Percentiles rank a stretch among this genome's conserved stretches.
Conservation (phyloP, 1,140 invertebrate species). For the Drosophila lacteicornis region DNA sequence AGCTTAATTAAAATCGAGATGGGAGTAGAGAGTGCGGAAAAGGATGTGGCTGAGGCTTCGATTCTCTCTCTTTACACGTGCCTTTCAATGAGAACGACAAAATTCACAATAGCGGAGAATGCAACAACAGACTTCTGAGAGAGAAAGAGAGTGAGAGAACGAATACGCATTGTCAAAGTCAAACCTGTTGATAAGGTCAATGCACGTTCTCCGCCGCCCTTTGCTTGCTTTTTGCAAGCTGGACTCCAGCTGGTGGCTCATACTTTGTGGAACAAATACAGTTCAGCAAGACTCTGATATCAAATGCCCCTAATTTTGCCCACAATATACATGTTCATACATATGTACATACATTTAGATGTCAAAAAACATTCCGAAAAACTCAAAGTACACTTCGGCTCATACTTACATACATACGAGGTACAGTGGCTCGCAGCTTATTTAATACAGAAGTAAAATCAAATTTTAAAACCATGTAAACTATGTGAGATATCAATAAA, state of each 20-base stretch:
- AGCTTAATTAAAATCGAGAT: neutral
- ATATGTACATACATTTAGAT: too few species aligned
- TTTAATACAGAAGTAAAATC: too few species aligned
- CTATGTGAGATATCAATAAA: too few species aligned
- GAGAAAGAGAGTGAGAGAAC: conserved; percentile 11
- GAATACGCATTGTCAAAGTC: conserved; percentile 24
- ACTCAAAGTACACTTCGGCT: conserved; percentile 17
- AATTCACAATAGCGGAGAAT: neutral
- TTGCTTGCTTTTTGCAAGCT: conserved; percentile 26
- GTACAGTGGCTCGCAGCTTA: too few species aligned
- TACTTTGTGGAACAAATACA: neutral
- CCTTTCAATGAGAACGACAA: neutral
- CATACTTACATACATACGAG: too few species aligned
- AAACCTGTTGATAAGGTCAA: conserved; percentile 78
- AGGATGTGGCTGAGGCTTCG: neutral
- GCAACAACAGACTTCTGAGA: neutral
- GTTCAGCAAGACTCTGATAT: neutral
- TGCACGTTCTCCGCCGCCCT: conserved; percentile 45
- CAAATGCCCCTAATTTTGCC: neutral
- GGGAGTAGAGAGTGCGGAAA: neutral
- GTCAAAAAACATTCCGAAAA: conserved; percentile 29
- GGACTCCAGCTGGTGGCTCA: neutral
- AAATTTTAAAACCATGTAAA: too few species aligned
- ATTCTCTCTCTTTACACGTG: neutral
- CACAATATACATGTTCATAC: too few species aligned